Evolutionary conservation across 2,797 vertebrate species (phyloP).

Genomic region (Amphiprion clarkii): DNA sequence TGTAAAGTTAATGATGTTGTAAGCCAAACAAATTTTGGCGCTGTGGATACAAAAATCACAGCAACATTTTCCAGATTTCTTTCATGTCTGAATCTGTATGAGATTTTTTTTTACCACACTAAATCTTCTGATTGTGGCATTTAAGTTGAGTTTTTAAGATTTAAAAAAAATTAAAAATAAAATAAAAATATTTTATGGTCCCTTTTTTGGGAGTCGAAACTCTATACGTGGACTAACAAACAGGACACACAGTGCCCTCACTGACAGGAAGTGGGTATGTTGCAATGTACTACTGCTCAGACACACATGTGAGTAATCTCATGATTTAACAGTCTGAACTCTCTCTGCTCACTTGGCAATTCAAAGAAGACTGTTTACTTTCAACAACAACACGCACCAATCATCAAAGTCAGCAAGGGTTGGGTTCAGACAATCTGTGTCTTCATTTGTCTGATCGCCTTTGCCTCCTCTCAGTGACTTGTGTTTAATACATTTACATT

Average conservation of each 20-base stretch:
- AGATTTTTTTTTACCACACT: not conserved
- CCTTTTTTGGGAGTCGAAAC: no score
- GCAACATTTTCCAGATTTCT: conserved; percentile 13
- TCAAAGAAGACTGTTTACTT: not conserved
- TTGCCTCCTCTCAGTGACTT: not conserved
- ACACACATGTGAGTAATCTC: conserved; percentile 45
- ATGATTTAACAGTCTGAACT: conserved; percentile 43
- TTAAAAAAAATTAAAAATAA: no score
- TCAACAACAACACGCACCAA: not conserved
- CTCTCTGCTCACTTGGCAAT: not conserved
- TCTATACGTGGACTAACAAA: no score
- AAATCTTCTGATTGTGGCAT: not conserved
- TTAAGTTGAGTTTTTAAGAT: conserved; percentile 15
- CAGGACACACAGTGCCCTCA: no score
- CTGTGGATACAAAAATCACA: conserved; percentile 17
- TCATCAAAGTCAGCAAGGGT: not conserved
- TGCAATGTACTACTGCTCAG: conserved; percentile 54
- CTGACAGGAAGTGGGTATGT: conserved; percentile 55
- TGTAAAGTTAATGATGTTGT: not conserved
- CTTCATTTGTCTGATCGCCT: not conserved
- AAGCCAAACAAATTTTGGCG: not conserved
- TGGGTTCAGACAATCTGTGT: not conserved
- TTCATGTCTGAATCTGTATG: conserved; percentile 10
- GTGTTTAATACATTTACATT: no score
- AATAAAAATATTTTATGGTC: not conserved